Conservation (phyloP, 2,113 vertebrate genomes). For the Tauraco erythrolophus region DNA sequence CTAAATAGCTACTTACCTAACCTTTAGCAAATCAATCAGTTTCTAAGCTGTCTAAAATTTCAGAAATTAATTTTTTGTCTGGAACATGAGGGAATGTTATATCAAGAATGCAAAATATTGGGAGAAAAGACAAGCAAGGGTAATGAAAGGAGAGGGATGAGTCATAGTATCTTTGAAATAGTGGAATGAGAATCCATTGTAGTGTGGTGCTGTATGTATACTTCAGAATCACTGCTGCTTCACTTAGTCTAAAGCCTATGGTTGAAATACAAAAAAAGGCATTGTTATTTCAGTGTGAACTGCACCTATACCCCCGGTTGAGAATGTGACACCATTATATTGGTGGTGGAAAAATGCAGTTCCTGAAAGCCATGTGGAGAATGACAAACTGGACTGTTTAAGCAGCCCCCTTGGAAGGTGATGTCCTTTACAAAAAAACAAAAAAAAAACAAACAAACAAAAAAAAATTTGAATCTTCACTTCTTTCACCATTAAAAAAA, state of each 20-base stretch:
- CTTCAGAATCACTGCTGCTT: background rate
- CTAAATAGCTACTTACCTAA: background rate
- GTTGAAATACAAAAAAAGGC: background rate
- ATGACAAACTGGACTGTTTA: background rate
- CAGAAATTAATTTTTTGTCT: background rate
- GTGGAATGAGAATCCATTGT: background rate
- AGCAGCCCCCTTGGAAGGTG: background rate
- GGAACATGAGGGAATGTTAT: background rate
- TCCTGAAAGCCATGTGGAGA: background rate
- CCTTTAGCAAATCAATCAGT: background rate
- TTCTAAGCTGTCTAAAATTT: background rate
- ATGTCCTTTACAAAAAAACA: background rate
- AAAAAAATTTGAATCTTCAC: background rate
- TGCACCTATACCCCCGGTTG: fast-evolving
- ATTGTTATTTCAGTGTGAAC: background rate
- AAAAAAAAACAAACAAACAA: too few relatives aligned
- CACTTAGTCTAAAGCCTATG: background rate
- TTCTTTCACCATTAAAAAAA: background rate
- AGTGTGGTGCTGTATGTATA: background rate
- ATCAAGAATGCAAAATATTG: background rate
- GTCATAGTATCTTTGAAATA: background rate
- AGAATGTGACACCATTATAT: background rate
- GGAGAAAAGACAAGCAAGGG: background rate
- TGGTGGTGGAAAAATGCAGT: background rate
- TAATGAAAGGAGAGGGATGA: background rate